phyloP scores from a whole-genome alignment of 2,797 vertebrate genomes.

The Peromyscus attwateri region DNA sequence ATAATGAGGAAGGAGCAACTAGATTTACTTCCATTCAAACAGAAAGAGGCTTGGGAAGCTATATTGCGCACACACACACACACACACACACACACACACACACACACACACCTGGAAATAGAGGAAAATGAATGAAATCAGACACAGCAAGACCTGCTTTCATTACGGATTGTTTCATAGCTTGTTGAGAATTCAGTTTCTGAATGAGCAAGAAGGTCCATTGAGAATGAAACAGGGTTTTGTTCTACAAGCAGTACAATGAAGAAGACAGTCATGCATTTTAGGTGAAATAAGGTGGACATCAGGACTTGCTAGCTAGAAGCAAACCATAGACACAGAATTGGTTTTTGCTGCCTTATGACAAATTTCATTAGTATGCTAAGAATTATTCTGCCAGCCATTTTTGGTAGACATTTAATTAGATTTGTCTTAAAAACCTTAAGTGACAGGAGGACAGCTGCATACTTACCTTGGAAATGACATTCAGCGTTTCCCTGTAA shows the following conservation, averaged over 20 bases:
- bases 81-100: not conserved
- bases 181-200: conserved; percentile 36
- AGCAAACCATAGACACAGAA: not conserved
- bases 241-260: conserved; percentile 50
- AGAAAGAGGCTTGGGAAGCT: not conserved
- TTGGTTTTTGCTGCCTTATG: conserved; percentile 35
- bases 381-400: conserved; percentile 73
- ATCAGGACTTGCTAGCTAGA: conserved; percentile 35
- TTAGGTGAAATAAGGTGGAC: conserved; percentile 50
- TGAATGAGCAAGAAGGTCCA: conserved; percentile 28
- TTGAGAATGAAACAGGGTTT: conserved; percentile 68
- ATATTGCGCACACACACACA: not conserved
- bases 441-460: conserved; percentile 80
- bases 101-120: not conserved
- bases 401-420: conserved; percentile 83
- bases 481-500: conserved; percentile 72
- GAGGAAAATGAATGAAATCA: not conserved
- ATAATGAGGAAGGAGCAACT: not conserved
- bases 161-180: not conserved
- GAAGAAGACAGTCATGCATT: conserved; percentile 43
- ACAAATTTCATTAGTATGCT: conserved; percentile 77
- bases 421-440: conserved; percentile 79
- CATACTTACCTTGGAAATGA: conserved; percentile 80
- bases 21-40: not conserved
- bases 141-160: not conserved